A percentile compares a stretch with the other conserved stretches of the same genome.
Evolutionary conservation across 2,888 invertebrate genomes (phyloP).

Genomic region (Danaus chrysippus): DNA sequence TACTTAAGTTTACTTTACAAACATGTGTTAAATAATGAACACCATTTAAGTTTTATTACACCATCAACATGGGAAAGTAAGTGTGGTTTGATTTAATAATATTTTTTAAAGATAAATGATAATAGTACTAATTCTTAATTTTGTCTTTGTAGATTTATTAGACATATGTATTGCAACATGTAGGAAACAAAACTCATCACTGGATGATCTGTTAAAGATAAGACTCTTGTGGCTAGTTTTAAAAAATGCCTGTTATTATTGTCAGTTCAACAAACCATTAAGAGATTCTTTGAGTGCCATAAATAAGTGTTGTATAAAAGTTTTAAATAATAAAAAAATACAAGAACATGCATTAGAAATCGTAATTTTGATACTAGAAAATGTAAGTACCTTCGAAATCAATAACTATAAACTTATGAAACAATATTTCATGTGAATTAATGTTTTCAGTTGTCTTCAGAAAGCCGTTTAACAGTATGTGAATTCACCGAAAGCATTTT

Average conservation of each 20-base stretch:
- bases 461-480: slow-evolving; percentile 72
- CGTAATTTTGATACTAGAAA: slow-evolving; percentile 52
- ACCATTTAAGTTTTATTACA: slow-evolving; percentile 72
- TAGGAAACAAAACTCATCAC: slow-evolving; percentile 45
- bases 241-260: slow-evolving; percentile 60
- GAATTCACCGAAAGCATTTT: slow-evolving; percentile 72
- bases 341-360: slow-evolving; percentile 65
- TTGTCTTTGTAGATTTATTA: slow-evolving; percentile 52
- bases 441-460: slow-evolving; percentile 66
- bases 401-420: neutral
- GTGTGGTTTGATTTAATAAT: slow-evolving; percentile 18
- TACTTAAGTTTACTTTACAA: slow-evolving; percentile 78
- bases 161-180: slow-evolving; percentile 53
- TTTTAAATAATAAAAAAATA: slow-evolving; percentile 57
- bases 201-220: slow-evolving; percentile 64
- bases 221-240: slow-evolving; percentile 64
- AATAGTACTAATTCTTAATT: slow-evolving; percentile 17
- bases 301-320: slow-evolving; percentile 49
- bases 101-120: neutral
- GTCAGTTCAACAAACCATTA: slow-evolving; percentile 58
- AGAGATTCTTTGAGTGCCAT: slow-evolving; percentile 53
- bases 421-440: slow-evolving; percentile 13
- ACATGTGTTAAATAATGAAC: slow-evolving; percentile 71
- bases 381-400: slow-evolving; percentile 43
- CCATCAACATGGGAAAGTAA: slow-evolving; percentile 79